Evolutionary conservation across 2,888 invertebrate genomes (phyloP), one percentile per base, ranked within the genome.

Genomic region (Galerucella nymphaeae): DNA sequence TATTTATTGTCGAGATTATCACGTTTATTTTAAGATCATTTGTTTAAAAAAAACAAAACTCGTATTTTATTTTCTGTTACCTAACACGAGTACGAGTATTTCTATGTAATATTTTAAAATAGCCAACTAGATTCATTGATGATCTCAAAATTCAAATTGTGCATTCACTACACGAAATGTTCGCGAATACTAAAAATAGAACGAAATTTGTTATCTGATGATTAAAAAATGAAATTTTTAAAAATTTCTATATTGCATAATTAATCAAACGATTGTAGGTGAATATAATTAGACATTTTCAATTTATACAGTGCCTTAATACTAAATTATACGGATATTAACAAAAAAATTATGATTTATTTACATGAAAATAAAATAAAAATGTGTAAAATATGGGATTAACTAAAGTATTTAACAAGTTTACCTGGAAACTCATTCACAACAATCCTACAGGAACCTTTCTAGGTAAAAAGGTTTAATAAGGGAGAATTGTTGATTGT

Each of bases 31-130:
- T 18, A 53, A 53, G 53, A 53, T 18, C 53, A 53, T 8, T 53
- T 18, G 8, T 53, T 53, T 53, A 2, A 16, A 18, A 18, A 18
- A 45, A 45, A 13, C 0, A 30, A 8, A 8, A 30, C 30, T 30
- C 8, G 8, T 8, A 30, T 30, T 30, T 30, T 30, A 30, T 30
- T 30, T 5, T 0, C 14, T 48, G 3, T 53, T 53, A 53, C 53
- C 16, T 53, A 53, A 53, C 18, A 18, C 53, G n/a, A n/a, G n/a
- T n/a, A n/a, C n/a, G n/a, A n/a, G n/a, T 6, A 10, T 18, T 53
- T 18, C 53, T 53, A n/a, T 50, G 53, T 53, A 53, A 53, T 53
- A 53, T 53, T 53, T 53, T 53, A 53, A 53, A 53, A 53, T 53
- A 53, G 53, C 53, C 9, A 18, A 16, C 53, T 16, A 53, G 53